A percentile compares a stretch with the other conserved stretches of the same genome.
Conservation (phyloP, 1,140 invertebrate genomes). For the Drosophila jambulina region DNA sequence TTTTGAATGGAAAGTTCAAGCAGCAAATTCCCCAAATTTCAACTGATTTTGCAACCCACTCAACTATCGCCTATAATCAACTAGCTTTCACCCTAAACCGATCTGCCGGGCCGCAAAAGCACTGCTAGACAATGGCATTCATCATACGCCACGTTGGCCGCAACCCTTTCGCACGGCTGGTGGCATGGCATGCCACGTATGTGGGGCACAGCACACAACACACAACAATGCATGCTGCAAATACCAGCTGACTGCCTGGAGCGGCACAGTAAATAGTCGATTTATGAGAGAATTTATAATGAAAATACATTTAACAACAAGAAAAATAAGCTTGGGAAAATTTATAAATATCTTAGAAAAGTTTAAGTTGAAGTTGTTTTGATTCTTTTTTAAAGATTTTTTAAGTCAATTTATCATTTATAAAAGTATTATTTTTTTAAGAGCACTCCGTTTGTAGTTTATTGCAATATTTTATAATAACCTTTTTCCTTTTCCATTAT, state of each 20-base stretch:
- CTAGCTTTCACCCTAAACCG: constrained; percentile 30
- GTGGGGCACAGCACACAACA: constrained; percentile 40
- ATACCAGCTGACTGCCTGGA: constrained; percentile 39
- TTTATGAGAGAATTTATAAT: neutral
- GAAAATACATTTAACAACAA: too few relatives aligned
- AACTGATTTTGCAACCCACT: constrained; percentile 17
- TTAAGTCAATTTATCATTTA: too few relatives aligned
- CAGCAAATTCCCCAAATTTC: neutral
- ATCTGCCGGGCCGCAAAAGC: constrained; percentile 36
- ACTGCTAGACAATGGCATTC: constrained; percentile 60
- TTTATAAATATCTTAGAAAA: neutral
- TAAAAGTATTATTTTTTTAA: neutral
- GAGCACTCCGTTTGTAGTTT: neutral
- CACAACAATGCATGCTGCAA: constrained; percentile 51
- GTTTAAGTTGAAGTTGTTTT: neutral
- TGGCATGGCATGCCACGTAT: constrained; percentile 62
- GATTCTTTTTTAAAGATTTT: neutral
- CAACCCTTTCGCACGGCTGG: constrained; percentile 45
- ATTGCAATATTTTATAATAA: neutral
- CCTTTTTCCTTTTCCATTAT: constrained; percentile 5
- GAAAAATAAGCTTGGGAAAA: too few relatives aligned
- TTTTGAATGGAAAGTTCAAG: neutral
- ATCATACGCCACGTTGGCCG: constrained; percentile 78
- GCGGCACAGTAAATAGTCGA: constrained; percentile 23
- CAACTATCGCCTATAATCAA: constrained; percentile 26